Base-by-base conservation (phyloP, 2,888 invertebrate genomes). In the Eupithecia insigniata region DNA sequence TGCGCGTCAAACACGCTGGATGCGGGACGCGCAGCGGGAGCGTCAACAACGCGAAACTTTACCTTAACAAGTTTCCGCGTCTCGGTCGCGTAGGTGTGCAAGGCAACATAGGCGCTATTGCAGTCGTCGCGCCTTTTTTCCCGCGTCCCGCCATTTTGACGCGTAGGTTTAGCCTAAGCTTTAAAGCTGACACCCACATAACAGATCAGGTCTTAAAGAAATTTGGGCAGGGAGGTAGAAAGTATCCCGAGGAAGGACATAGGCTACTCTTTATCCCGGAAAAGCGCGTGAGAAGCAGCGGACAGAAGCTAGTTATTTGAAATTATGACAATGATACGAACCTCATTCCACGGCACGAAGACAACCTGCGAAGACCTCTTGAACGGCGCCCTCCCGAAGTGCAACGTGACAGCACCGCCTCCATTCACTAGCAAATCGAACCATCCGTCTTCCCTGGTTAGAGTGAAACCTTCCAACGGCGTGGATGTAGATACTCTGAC, bases 381-480 rank as follows among this genome's bases (percentile, higher is more conserved):
- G 92, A 98, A 98, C 1, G 98, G 98, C 60, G 98, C 97, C 74
- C 98, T 95, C 72, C 99, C 98, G 87, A 99, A 99, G 88, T 98
- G 98, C 67, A 99, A 93, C 0, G 98, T 98, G 3, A 99, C 98
- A 1, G 99, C 98, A 0, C 99, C 99, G 1, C 99, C 99, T n/a
- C 99, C 99, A 90, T 99, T 99, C 22, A 99, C 99, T 86, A 99
- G 95, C 67, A 99, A 95, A 93, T 99, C 99, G 94, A 99, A 99
- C 98, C 98, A 98, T 67, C 98, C 98, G 83, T 98, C 98, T 80
- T 98, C 98, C 74, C 98, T 95, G 4, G 98, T 98, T 73, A 98
- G 91, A 0, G 99, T 99, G 92, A 99, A 99, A 18, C 99, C 99
- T 95, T 99, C 99, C 66, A 98, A 95, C n/a, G 98, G 97, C 6